Evolutionary conservation across 2,888 invertebrate species (phyloP).

Genomic region (Strigamia transsilvanica): DNA sequence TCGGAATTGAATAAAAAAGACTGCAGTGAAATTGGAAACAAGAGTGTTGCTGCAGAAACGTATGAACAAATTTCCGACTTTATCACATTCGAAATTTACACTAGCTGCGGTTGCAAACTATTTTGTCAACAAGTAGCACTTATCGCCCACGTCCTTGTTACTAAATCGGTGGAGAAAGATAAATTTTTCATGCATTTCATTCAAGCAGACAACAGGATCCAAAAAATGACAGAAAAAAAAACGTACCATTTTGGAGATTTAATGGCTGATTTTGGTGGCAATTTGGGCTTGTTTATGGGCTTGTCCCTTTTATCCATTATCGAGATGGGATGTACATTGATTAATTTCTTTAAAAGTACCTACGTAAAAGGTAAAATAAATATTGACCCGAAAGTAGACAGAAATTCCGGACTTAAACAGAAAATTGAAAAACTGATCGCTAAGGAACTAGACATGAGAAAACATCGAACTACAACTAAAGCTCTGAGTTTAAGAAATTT

Average conservation of each 20-base stretch:
- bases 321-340: background rate
- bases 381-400: background rate
- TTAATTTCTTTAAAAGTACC: background rate
- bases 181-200: background rate
- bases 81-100: background rate
- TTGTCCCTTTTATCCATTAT: background rate
- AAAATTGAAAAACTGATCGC: background rate
- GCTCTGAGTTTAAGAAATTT: no score
- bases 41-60: background rate
- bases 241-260: background rate
- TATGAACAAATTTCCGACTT: background rate
- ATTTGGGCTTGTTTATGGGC: background rate
- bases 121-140: background rate
- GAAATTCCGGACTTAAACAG: background rate
- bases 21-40: background rate
- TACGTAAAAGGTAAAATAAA: background rate
- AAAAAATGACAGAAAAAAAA: background rate
- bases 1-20: background rate
- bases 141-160: background rate
- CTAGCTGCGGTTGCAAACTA: background rate
- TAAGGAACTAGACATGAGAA: no score
- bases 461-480: no score
- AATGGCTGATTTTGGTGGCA: conserved; percentile 8
- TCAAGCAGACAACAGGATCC: background rate
- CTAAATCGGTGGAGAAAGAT: background rate